Evolutionary conservation across 2,113 vertebrate species (phyloP), one percentile per base, ranked within the genome.

Genomic region (Vidua macroura): DNA sequence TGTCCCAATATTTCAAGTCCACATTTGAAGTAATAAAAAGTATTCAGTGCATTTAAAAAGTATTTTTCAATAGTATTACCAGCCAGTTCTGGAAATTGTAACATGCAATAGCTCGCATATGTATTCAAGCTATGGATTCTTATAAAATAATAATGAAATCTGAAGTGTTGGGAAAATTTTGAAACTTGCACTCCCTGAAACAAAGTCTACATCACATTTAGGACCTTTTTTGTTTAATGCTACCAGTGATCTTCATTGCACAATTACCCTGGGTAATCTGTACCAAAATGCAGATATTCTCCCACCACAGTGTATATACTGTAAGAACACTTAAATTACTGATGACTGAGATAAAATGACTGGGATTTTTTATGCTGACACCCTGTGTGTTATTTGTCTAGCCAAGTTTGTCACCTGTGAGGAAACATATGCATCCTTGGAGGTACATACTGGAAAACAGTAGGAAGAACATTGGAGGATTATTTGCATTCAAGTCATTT

Each of bases 401-500:
- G 84, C 31, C 28, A 68, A 52, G 62, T 76, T 84, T 86, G 66
- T 85, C 84, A 91, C 81, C 78, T 89, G 44, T 44, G 41, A 85
- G 75, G 49, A 87, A 94, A 80, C 49, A 33, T 25, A 64, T 10
- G 33, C 7, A 1, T 46, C 68, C 68, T 77, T 35, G 2, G 15
- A 95, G 79, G 79, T 4, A 31, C 24, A 28, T 23, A 15, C 8
- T 37, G 78, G 41, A 95, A 44, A 94, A 49, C 30, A n/a, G 1
- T 25, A 31, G 59, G 72, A 92, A 90, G 31, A 93, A 62, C 24
- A 41, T 2, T 25, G 49, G 58, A 91, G 46, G 28, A 83, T 91
- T 88, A 90, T 83, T 74, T 83, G 51, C 78, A 90, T 91, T 92
- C 66, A 69, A 93, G 78, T 85, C 11, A 72, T 87, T 89, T 94